Percentiles rank a stretch among this genome's conserved stretches.
Conservation (phyloP, 2,113 vertebrate species). For the Balaeniceps rex region DNA sequence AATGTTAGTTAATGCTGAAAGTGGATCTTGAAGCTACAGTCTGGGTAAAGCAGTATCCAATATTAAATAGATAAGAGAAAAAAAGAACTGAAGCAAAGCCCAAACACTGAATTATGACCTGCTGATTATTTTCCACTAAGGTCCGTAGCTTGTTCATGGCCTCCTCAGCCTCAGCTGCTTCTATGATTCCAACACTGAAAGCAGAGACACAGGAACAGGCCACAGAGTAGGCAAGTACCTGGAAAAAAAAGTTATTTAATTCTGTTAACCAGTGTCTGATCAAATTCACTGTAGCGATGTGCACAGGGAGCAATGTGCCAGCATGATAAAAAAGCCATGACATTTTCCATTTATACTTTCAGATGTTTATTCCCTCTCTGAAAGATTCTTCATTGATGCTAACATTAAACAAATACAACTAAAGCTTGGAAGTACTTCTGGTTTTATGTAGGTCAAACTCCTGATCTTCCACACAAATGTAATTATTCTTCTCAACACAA, state of each 20-base stretch:
- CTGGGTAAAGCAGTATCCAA: background rate
- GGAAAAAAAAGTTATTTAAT: background rate
- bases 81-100: background rate
- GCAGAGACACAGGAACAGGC: slow-evolving; percentile 85
- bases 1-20: background rate
- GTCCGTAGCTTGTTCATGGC: slow-evolving; percentile 80
- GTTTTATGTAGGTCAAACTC: background rate
- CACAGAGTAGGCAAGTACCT: slow-evolving; percentile 90
- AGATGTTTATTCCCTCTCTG: background rate
- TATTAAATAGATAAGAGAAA: background rate
- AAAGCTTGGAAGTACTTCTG: background rate
- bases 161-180: slow-evolving; percentile 83
- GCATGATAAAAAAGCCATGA: background rate
- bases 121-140: slow-evolving; percentile 87
- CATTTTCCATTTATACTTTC: background rate
- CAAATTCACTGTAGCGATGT: background rate
- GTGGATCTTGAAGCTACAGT: background rate
- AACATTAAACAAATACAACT: background rate
- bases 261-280: background rate
- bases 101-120: slow-evolving; percentile 71
- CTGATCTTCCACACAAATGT: background rate
- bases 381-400: background rate
- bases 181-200: slow-evolving; percentile 82
- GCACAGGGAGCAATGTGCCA: background rate
- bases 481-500: background rate